Percentiles rank a stretch among this genome's conserved stretches.
Evolutionary conservation across 1,140 invertebrate genomes (phyloP).

Genomic region (Pararge aegeria): DNA sequence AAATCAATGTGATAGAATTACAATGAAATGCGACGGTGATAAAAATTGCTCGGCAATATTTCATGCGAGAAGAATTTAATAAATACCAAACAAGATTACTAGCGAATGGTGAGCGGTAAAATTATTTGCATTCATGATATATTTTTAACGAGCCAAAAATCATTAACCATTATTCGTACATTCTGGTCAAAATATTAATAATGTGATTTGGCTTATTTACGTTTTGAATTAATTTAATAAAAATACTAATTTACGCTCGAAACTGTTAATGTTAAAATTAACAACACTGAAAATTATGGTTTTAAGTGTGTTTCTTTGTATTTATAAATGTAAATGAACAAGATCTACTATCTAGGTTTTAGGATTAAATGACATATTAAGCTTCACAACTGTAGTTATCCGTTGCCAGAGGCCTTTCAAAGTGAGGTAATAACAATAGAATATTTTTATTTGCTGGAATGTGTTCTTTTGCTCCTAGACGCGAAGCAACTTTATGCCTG

Average conservation of each 20-base stretch:
- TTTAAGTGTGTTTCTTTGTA: no score
- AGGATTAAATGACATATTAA: no score
- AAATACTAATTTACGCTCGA: neutral
- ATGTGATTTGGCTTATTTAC: neutral
- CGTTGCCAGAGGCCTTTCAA: no score
- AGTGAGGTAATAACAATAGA: no score
- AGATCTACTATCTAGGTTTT: no score
- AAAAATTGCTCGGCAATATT: neutral
- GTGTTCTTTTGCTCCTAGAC: no score
- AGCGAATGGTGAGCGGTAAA: neutral
- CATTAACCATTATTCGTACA: neutral
- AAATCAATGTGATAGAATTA: neutral
- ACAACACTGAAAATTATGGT: neutral
- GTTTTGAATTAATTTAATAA: neutral
- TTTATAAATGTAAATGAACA: no score
- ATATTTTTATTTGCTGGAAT: no score
- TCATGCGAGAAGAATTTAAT: neutral
- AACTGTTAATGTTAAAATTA: neutral
- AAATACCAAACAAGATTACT: conserved; percentile 6
- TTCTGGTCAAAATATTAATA: neutral
- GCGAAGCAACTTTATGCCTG: no score
- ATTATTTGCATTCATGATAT: conserved; percentile 4
- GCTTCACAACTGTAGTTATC: no score
- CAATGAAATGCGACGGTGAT: neutral
- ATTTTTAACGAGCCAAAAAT: conserved; percentile 5